These are phyloP conservation scores for Neodiprion lecontei DNA, from an alignment of 1,140 invertebrate genomes.

Conservation along the genomic window DNA sequence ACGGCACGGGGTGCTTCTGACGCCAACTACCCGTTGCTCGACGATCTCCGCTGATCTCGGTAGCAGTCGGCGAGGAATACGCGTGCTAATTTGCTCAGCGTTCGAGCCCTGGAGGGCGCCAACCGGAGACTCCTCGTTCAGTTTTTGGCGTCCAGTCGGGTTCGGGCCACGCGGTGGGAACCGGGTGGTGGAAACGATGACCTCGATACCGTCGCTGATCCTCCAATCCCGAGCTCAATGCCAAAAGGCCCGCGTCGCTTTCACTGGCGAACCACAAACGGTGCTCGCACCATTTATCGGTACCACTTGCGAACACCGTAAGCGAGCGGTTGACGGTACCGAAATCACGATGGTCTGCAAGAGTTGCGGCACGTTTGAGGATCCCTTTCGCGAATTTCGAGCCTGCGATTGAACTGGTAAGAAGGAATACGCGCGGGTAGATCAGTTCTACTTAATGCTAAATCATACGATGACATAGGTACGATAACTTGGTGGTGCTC, in stretches of 20 bases:
- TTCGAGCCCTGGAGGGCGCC: conserved; percentile 4
- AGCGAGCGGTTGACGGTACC: too few relatives aligned
- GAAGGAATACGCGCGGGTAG: too few relatives aligned
- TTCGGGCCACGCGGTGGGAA: conserved; percentile 44
- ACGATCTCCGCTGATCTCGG: too few relatives aligned
- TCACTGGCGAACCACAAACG: not conserved
- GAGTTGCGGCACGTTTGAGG: too few relatives aligned
- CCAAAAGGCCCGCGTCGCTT: conserved; percentile 51
- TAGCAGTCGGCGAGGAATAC: not conserved
- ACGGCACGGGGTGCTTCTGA: not conserved
- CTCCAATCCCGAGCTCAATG: conserved; percentile 57
- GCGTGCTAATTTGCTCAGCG: conserved; percentile 1
- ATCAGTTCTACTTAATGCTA: too few relatives aligned
- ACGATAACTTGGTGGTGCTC: too few relatives aligned
- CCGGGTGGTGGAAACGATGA: conserved; percentile 57
- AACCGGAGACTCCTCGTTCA: conserved; percentile 28
- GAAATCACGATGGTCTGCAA: too few relatives aligned
- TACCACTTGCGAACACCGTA: not conserved
- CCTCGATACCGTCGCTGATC: conserved; percentile 56
- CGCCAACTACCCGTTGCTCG: not conserved
- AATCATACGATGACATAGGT: too few relatives aligned
- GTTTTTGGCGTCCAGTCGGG: conserved; percentile 44
- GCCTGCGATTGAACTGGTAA: too few relatives aligned
- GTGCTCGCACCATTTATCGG: not conserved
- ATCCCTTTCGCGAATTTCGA: too few relatives aligned